Evolutionary conservation across 2,113 vertebrate genomes (phyloP).

Genomic region (Delphinapterus leucas): DNA sequence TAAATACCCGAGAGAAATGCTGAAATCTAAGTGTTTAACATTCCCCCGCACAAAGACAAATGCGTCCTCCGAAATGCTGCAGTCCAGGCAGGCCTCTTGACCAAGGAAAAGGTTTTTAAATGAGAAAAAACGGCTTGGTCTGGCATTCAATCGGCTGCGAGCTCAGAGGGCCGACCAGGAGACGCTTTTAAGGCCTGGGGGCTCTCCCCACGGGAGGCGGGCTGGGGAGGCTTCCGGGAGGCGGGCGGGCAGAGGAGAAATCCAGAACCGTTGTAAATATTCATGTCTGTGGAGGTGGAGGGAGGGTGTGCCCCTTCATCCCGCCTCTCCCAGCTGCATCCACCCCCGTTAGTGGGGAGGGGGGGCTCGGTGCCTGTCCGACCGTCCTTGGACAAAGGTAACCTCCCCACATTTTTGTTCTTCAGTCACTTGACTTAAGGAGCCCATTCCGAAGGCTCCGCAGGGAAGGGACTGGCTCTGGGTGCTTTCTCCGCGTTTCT

Average conservation of each 20-base stretch:
- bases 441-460: constrained; percentile 47
- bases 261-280: constrained; percentile 75
- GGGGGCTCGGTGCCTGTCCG: neutral
- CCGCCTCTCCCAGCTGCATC: constrained; percentile 50
- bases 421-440: constrained; percentile 21
- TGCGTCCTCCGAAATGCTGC: constrained; percentile 6
- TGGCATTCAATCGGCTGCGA: neutral
- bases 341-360: neutral
- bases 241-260: constrained; percentile 38
- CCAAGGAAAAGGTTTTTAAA: constrained; percentile 41
- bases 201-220: constrained; percentile 52
- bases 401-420: constrained; percentile 65
- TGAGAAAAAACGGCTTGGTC: neutral
- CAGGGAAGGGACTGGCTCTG: constrained; percentile 78
- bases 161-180: neutral
- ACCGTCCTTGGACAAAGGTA: constrained; percentile 72
- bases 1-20: constrained; percentile 40
- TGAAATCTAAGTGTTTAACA: constrained; percentile 44
- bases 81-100: constrained; percentile 39
- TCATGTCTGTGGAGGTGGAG: constrained; percentile 49
- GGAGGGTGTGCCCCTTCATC: constrained; percentile 39
- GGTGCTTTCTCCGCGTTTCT: constrained; percentile 75
- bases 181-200: constrained; percentile 62
- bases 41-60: constrained; percentile 48
- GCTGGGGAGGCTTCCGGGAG: constrained; percentile 54